A percentile compares a stretch with the other conserved stretches of the same genome.
These are phyloP conservation scores for Martes flavigula DNA, from an alignment of 2,797 vertebrate species.

Conservation along the genomic window DNA sequence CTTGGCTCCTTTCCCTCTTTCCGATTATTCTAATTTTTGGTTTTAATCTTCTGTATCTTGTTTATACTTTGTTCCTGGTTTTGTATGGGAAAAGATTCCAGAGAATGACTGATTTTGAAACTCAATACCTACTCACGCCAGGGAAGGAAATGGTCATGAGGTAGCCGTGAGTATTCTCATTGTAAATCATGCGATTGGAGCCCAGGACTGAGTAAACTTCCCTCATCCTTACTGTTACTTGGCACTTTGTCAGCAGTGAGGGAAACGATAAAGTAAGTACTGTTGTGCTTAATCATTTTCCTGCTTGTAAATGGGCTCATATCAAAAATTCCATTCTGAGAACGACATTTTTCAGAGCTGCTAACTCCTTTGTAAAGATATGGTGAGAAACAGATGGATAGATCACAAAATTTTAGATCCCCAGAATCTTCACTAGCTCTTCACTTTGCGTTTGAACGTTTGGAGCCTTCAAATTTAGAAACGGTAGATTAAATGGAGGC, in stretches of 20 bases:
- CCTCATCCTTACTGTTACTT: not conserved
- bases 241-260: not conserved
- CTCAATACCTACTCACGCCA: not conserved
- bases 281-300: slow-evolving; percentile 62
- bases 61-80: slow-evolving; percentile 40
- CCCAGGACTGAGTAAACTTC: not conserved
- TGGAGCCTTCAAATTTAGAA: not conserved
- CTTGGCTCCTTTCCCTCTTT: not conserved
- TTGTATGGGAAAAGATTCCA: slow-evolving; percentile 41
- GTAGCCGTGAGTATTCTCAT: not conserved
- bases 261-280: slow-evolving; percentile 1
- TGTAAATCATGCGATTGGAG: not conserved
- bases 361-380: not conserved
- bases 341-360: not conserved
- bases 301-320: not conserved
- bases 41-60: not conserved
- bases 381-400: not conserved
- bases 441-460: not conserved
- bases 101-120: slow-evolving; percentile 1
- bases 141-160: slow-evolving; percentile 17
- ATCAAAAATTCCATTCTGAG: not conserved
- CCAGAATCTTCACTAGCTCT: not conserved
- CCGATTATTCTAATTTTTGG: not conserved
- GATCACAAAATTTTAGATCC: not conserved
- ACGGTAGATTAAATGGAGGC: not conserved